phyloP scores from a whole-genome alignment of 2,113 vertebrate genomes.

The Ictalurus furcatus region DNA sequence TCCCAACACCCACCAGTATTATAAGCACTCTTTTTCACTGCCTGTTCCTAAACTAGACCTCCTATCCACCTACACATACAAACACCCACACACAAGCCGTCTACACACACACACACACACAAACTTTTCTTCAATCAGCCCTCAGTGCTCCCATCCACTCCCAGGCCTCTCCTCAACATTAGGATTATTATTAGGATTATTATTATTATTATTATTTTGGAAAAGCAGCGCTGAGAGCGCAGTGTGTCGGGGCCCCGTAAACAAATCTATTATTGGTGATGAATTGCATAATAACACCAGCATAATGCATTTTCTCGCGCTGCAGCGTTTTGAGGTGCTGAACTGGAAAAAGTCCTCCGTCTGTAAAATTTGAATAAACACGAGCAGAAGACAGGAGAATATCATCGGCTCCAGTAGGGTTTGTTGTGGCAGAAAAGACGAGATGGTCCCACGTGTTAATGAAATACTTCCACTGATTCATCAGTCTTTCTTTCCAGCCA shows the following conservation, averaged over 20 bases:
- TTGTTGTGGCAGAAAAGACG: slow-evolving; percentile 50
- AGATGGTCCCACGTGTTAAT: slow-evolving; percentile 55
- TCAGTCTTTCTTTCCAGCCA: slow-evolving; percentile 48
- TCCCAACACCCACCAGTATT: slow-evolving; percentile 56
- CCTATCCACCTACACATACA: slow-evolving; percentile 73
- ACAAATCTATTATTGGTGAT: slow-evolving; percentile 87
- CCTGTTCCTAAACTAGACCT: slow-evolving; percentile 70
- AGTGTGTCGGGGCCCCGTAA: slow-evolving; percentile 76
- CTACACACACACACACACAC: slow-evolving; percentile 52
- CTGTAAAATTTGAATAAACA: slow-evolving; percentile 80
- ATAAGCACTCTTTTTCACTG: slow-evolving; percentile 64
- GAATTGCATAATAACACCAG: slow-evolving; percentile 83
- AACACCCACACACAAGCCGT: not conserved
- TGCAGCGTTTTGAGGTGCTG: slow-evolving; percentile 79
- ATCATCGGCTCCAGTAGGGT: slow-evolving; percentile 56
- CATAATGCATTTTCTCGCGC: slow-evolving; percentile 80
- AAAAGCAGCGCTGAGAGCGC: slow-evolving; percentile 75
- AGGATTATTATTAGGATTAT: slow-evolving; percentile 72
- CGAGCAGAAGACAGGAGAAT: slow-evolving; percentile 63
- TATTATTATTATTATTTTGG: slow-evolving; percentile 83
- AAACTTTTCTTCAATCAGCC: slow-evolving; percentile 44
- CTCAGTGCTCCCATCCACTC: slow-evolving; percentile 76
- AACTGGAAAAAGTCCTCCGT: slow-evolving; percentile 80
- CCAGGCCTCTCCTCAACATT: slow-evolving; percentile 60
- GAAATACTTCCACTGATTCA: slow-evolving; percentile 58